Evolutionary conservation across 2,888 invertebrate genomes (phyloP).

Genomic region (Cyrtodaria siliqua): DNA sequence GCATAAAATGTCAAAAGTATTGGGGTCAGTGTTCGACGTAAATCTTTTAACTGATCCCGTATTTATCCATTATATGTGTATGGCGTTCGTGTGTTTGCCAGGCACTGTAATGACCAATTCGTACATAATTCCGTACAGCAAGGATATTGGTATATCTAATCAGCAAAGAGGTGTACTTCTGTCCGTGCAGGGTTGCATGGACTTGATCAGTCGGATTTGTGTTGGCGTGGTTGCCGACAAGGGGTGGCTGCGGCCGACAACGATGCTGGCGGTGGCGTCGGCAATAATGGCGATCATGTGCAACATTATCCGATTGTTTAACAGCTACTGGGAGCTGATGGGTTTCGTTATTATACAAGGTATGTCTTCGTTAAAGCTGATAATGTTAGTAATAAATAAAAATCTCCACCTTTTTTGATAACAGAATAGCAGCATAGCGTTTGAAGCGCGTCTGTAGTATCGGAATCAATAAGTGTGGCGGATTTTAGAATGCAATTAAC

Average conservation of each 20-base stretch:
- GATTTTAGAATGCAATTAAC: too few species aligned
- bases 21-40: constrained; percentile 23
- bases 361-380: too few species aligned
- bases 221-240: constrained; percentile 26
- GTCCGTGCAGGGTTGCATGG: constrained; percentile 43
- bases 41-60: constrained; percentile 23
- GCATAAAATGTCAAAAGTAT: not conserved
- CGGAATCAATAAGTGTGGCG: too few species aligned
- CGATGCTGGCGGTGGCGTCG: constrained; percentile 9
- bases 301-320: constrained; percentile 18
- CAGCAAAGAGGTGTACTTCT: constrained; percentile 35
- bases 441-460: too few species aligned
- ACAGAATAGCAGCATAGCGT: too few species aligned
- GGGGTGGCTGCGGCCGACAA: constrained; percentile 13
- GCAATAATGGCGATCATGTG: constrained; percentile 10
- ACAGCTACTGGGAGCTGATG: constrained; percentile 21
- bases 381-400: too few species aligned
- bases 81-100: constrained; percentile 23
- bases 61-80: constrained; percentile 19
- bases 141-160: constrained; percentile 45
- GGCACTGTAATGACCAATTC: constrained; percentile 11
- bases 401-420: too few species aligned
- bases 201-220: constrained; percentile 34
- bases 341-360: constrained; percentile 30
- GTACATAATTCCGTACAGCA: constrained; percentile 54